These are phyloP conservation scores for Lepidonotus clava DNA, from an alignment of 2,888 invertebrate species.

Conservation along the genomic window DNA sequence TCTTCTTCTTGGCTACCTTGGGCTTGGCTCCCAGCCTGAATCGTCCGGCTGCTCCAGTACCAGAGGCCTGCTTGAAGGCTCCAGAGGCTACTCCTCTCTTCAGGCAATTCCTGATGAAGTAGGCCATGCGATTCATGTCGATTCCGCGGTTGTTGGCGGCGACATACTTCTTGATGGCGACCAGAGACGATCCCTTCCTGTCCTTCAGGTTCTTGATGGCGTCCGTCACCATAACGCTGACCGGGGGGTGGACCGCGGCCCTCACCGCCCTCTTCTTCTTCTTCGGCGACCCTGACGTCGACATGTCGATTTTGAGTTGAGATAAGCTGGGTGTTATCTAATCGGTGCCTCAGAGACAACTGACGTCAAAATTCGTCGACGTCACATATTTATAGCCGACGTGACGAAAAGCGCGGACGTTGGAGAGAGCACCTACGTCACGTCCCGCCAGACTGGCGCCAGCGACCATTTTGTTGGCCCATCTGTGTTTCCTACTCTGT, in stretches of 20 bases:
- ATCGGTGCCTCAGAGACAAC: not conserved
- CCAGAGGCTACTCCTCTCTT: slow-evolving; percentile 83
- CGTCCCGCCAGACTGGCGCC: not conserved
- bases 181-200: slow-evolving; percentile 84
- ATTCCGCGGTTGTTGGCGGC: slow-evolving; percentile 84
- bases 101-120: slow-evolving; percentile 84
- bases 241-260: slow-evolving; percentile 82
- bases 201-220: slow-evolving; percentile 80
- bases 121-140: slow-evolving; percentile 83
- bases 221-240: slow-evolving; percentile 83
- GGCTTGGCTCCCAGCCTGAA: slow-evolving; percentile 66
- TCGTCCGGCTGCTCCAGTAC: slow-evolving; percentile 73
- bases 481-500: slow-evolving; percentile 1
- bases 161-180: slow-evolving; percentile 85
- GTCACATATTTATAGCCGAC: not conserved
- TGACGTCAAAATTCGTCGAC: not conserved
- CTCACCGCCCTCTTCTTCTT: slow-evolving; percentile 61
- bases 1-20: slow-evolving; percentile 52
- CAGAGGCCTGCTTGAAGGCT: slow-evolving; percentile 72
- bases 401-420: not conserved
- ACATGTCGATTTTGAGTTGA: not conserved
- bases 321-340: not conserved
- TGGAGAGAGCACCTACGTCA: slow-evolving; percentile 10
- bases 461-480: not conserved
- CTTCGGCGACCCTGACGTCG: not conserved